Evolutionary conservation across 1,140 invertebrate genomes (phyloP).

Genomic region (Pseudoatta argentina): DNA sequence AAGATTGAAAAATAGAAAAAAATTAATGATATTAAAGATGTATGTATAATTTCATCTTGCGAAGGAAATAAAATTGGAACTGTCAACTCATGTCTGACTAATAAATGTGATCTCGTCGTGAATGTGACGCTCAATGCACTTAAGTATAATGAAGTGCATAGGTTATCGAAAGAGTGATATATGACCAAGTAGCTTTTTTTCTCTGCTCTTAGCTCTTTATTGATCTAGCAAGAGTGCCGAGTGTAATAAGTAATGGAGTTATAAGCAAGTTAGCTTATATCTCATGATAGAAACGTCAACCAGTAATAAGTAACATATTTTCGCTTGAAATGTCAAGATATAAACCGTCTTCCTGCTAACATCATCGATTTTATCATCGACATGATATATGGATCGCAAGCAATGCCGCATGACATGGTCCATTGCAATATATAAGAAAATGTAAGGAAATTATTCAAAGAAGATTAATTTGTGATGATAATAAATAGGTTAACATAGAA

Average conservation of each 20-base stretch:
- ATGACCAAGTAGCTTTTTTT: neutral
- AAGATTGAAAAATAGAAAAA: neutral
- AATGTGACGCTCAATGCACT: constrained; percentile 5
- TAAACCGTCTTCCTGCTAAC: constrained; percentile 9
- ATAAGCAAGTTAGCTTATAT: constrained; percentile 40
- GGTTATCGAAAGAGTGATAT: constrained; percentile 3
- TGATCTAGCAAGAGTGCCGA: constrained; percentile 27
- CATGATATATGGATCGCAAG: constrained; percentile 1
- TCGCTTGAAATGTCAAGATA: constrained; percentile 29
- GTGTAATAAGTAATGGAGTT: constrained; percentile 43
- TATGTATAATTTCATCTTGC: constrained; percentile 19
- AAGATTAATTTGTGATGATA: neutral
- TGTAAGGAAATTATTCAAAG: neutral
- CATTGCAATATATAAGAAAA: neutral
- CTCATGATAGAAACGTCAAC: constrained; percentile 24
- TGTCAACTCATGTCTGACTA: constrained; percentile 2
- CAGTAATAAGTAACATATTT: constrained; percentile 33
- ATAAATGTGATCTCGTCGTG: constrained; percentile 18
- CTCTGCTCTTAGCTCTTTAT: constrained; percentile 35
- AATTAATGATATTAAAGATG: neutral
- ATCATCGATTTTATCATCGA: constrained; percentile 18
- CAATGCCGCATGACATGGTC: neutral
- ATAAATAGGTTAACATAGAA: neutral
- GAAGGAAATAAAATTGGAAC: constrained; percentile 59
- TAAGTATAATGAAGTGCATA: constrained; percentile 33